These are phyloP conservation scores for Hypanus sabinus DNA, from an alignment of 2,113 vertebrate genomes.

Conservation along the genomic window DNA sequence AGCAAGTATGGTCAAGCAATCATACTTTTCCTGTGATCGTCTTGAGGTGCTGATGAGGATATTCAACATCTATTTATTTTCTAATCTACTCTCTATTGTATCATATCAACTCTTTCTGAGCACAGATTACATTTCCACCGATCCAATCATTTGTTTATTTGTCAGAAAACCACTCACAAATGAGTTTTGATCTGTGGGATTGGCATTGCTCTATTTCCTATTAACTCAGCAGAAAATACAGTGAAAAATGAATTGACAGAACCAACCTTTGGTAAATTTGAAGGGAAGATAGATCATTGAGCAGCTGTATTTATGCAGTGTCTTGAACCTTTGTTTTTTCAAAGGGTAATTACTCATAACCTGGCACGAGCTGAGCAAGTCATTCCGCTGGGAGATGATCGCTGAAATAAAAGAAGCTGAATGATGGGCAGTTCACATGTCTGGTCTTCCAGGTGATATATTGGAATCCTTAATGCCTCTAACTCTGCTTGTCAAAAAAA, in stretches of 20 bases:
- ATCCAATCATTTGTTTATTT: background rate
- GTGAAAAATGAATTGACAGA: background rate
- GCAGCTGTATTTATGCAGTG: background rate
- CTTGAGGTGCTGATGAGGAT: background rate
- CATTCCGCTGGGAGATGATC: background rate
- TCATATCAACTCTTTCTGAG: background rate
- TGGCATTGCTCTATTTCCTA: background rate
- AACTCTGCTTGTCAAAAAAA: background rate
- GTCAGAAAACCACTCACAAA: background rate
- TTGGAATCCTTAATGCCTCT: background rate
- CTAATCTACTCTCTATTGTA: background rate
- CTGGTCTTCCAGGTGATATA: background rate
- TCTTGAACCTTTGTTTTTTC: conserved; percentile 24
- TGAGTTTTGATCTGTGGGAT: background rate
- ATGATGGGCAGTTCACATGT: background rate
- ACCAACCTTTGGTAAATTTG: background rate
- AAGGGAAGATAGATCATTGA: background rate
- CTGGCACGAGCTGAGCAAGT: background rate
- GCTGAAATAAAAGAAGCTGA: background rate
- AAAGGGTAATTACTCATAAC: background rate
- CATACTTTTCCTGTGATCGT: background rate
- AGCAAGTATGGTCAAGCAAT: too few species aligned
- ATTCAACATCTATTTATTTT: background rate
- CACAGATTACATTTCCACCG: background rate
- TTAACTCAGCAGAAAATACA: background rate